phyloP scores from a whole-genome alignment of 2,797 vertebrate genomes.

The Rhinoraja longicauda region DNA sequence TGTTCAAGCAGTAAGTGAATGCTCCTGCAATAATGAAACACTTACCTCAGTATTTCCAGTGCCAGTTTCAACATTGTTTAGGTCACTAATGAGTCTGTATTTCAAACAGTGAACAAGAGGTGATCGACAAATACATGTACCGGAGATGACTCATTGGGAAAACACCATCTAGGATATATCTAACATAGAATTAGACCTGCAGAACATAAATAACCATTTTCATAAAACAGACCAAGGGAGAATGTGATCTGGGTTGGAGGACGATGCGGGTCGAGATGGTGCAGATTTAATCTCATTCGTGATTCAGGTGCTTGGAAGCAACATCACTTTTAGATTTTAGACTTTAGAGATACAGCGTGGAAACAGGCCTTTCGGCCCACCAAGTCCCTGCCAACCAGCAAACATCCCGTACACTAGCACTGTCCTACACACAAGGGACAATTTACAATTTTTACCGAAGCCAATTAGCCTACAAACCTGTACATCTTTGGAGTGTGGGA shows the following conservation, averaged over 20 bases:
- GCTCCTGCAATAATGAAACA: no score
- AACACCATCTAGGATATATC: background rate
- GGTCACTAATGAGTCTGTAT: background rate
- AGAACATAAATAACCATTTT: background rate
- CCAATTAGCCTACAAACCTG: no score
- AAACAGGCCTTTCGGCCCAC: no score
- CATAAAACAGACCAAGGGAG: background rate
- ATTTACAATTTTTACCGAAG: no score
- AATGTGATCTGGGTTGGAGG: background rate
- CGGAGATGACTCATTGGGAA: background rate
- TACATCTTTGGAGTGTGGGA: no score
- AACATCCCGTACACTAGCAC: no score
- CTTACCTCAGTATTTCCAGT: background rate
- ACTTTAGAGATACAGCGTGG: no score
- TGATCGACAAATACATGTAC: background rate
- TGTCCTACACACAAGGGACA: no score
- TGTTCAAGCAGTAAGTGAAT: background rate
- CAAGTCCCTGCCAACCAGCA: no score
- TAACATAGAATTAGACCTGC: background rate
- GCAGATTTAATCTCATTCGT: background rate
- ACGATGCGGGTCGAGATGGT: background rate
- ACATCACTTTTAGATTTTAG: background rate
- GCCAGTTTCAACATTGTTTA: background rate
- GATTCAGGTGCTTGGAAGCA: background rate
- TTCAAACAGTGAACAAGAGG: background rate